Conservation (phyloP, 2,888 invertebrate genomes). For the Caenorhabditis doughertyi region DNA sequence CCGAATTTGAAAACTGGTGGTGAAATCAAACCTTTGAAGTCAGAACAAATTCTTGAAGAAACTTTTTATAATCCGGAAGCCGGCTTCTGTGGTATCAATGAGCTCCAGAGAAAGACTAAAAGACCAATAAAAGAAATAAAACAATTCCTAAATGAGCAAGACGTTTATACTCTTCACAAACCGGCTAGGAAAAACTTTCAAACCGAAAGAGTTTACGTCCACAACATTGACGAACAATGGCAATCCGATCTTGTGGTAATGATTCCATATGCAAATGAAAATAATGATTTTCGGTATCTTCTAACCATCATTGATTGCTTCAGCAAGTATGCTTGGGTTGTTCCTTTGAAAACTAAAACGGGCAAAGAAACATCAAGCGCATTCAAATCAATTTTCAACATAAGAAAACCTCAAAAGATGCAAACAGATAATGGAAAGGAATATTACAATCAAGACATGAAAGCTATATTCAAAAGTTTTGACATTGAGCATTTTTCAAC, state of each 20-base stretch:
- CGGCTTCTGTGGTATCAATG: slow-evolving; percentile 69
- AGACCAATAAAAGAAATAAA: slow-evolving; percentile 57
- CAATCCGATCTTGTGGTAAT: slow-evolving; percentile 74
- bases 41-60: too few relatives aligned
- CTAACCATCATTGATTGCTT: slow-evolving; percentile 67
- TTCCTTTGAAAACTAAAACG: slow-evolving; percentile 69
- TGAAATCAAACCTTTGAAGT: too few relatives aligned
- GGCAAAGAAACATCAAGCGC: slow-evolving; percentile 71
- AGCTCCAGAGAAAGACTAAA: slow-evolving; percentile 59
- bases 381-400: slow-evolving; percentile 63
- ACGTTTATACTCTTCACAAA: slow-evolving; percentile 71
- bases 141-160: slow-evolving; percentile 69
- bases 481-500: slow-evolving; percentile 63
- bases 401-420: slow-evolving; percentile 70
- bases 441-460: slow-evolving; percentile 65
- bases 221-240: slow-evolving; percentile 70
- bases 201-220: slow-evolving; percentile 67
- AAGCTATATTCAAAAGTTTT: slow-evolving; percentile 62
- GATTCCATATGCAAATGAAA: slow-evolving; percentile 71
- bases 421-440: slow-evolving; percentile 73
- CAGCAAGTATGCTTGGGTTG: slow-evolving; percentile 70
- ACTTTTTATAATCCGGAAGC: slow-evolving; percentile 62
- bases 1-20: too few relatives aligned
- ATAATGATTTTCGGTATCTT: slow-evolving; percentile 65
- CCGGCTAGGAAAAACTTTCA: slow-evolving; percentile 69